Conservation (phyloP, 2,113 vertebrate species). For the Todiramphus saurophagus region DNA sequence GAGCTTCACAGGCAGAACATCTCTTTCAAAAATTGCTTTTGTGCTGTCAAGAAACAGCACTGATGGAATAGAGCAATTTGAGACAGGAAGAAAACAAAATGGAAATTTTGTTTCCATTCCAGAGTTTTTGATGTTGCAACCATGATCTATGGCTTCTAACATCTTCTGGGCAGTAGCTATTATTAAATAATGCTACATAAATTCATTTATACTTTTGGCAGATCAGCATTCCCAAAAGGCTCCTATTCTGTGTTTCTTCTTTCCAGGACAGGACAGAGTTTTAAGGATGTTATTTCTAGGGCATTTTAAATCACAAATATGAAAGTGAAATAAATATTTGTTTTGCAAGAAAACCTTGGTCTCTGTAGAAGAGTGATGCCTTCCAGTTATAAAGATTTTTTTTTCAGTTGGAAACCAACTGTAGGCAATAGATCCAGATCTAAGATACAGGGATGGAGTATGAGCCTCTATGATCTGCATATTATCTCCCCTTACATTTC, state of each 20-base stretch:
- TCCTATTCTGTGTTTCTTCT: not conserved
- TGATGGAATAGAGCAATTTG: rapidly evolving
- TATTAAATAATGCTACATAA: constrained; percentile 19
- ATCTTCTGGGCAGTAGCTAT: not conserved
- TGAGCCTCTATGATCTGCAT: not conserved
- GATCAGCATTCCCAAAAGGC: not conserved
- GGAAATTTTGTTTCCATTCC: constrained; percentile 15
- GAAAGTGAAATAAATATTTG: not conserved
- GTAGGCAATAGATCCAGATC: not conserved
- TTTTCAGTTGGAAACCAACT: not conserved
- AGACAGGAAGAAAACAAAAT: constrained; percentile 12
- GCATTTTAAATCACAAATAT: constrained; percentile 6
- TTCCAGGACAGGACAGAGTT: not conserved
- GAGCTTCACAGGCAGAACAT: not conserved
- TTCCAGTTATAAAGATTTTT: not conserved
- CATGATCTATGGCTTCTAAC: constrained; percentile 20
- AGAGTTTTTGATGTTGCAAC: constrained; percentile 22
- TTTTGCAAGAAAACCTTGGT: not conserved
- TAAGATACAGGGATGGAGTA: not conserved
- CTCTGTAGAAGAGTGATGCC: not conserved
- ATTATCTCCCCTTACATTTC: not conserved
- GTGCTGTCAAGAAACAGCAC: not conserved
- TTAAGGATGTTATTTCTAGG: not conserved
- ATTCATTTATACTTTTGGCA: constrained; percentile 1
- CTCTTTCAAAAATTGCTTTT: not conserved